Percentiles rank a stretch among this genome's conserved stretches.
phyloP scores from a whole-genome alignment of 2,888 invertebrate species.

The Lapara coniferarum region DNA sequence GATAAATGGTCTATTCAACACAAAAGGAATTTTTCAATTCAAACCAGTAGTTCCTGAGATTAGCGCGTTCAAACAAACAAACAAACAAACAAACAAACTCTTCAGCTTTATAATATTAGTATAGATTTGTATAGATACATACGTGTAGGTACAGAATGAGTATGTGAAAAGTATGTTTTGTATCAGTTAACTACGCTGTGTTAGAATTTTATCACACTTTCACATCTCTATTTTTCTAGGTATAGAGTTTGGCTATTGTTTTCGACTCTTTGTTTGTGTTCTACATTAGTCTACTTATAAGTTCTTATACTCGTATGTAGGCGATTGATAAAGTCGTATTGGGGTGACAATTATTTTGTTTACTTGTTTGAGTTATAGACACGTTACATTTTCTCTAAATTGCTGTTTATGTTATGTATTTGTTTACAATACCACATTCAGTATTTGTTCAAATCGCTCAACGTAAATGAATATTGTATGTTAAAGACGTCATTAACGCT shows the following conservation, averaged over 20 bases:
- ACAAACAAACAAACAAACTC: too few species aligned
- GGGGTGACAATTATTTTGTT: conserved; percentile 26
- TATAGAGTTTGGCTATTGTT: conserved; percentile 47
- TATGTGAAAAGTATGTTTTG: neutral
- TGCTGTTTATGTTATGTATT: neutral
- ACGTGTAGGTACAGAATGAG: neutral
- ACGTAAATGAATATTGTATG: conserved; percentile 20
- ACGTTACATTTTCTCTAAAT: conserved; percentile 6
- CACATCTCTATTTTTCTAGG: conserved; percentile 48
- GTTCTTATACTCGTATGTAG: conserved; percentile 33
- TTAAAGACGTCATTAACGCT: conserved; percentile 21
- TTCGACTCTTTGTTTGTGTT: conserved; percentile 44
- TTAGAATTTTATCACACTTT: conserved; percentile 38
- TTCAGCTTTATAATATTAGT: too few species aligned
- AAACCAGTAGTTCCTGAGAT: too few species aligned
- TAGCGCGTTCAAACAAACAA: too few species aligned
- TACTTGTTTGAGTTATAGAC: conserved; percentile 17
- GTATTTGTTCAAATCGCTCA: neutral
- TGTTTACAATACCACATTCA: neutral
- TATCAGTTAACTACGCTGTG: neutral
- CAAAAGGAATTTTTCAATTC: too few species aligned
- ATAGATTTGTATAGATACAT: too few species aligned
- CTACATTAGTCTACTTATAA: conserved; percentile 42
- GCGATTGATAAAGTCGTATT: conserved; percentile 13
- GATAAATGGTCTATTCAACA: too few species aligned